phyloP scores from a whole-genome alignment of 2,888 invertebrate species.

The Heliconius erato region DNA sequence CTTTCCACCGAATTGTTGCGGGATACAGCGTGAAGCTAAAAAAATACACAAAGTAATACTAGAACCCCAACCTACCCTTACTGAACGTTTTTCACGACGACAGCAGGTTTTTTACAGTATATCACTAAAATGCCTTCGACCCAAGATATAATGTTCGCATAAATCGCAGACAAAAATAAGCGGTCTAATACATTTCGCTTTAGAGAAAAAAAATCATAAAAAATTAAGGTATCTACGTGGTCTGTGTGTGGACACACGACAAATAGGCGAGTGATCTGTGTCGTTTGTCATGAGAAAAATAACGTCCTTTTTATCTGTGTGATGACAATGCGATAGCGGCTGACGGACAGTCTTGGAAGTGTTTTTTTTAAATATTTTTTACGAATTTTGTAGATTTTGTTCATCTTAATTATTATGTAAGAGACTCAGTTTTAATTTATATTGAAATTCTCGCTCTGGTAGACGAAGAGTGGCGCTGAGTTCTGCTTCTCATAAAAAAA shows the following conservation, averaged over 20 bases:
- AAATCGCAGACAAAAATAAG: slow-evolving; percentile 63
- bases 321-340: slow-evolving; percentile 5
- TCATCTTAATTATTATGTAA: not conserved
- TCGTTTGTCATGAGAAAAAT: slow-evolving; percentile 71
- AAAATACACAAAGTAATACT: not conserved
- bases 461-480: not conserved
- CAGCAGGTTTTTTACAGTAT: not conserved
- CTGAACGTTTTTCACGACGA: not conserved
- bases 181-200: slow-evolving; percentile 72
- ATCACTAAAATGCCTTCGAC: slow-evolving; percentile 25
- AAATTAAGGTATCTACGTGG: slow-evolving; percentile 69
- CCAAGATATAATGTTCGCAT: slow-evolving; percentile 49
- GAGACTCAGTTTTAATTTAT: too few relatives aligned
- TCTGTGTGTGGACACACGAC: slow-evolving; percentile 57
- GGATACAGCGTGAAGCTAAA: too few relatives aligned
- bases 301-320: slow-evolving; percentile 38
- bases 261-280: slow-evolving; percentile 66
- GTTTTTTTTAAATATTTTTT: not conserved
- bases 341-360: slow-evolving; percentile 8
- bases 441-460: too few relatives aligned
- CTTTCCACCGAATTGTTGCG: too few relatives aligned
- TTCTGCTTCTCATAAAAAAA: not conserved
- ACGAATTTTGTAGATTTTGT: not conserved
- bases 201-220: slow-evolving; percentile 68
- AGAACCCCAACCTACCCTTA: not conserved